Evolutionary conservation across 2,888 invertebrate genomes (phyloP).

Genomic region (Hybos culiciformis): DNA sequence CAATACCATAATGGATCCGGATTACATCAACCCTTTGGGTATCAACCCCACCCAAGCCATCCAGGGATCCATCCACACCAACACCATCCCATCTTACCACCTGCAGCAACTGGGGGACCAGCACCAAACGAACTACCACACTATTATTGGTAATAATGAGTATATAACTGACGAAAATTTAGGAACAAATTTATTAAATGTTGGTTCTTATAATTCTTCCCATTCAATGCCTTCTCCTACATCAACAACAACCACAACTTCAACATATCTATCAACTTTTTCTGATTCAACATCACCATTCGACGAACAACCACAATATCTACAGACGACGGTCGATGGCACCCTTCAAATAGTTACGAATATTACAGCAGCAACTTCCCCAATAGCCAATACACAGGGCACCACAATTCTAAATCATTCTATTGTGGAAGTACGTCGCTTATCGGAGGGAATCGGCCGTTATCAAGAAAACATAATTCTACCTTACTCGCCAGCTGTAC

Average conservation of each 20-base stretch:
- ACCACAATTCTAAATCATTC: conserved; percentile 3
- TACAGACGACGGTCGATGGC: conserved; percentile 16
- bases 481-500: conserved; percentile 18
- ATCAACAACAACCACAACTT: conserved; percentile 7
- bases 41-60: conserved; percentile 30
- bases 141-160: conserved; percentile 71
- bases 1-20: conserved; percentile 26
- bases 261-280: too few relatives aligned
- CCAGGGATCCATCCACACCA: conserved; percentile 26
- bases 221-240: not conserved
- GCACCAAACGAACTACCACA: conserved; percentile 54
- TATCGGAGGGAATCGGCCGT: conserved; percentile 18
- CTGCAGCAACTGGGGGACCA: conserved; percentile 44
- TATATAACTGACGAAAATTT: conserved; percentile 1
- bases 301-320: conserved; percentile 3
- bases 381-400: not conserved
- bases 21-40: conserved; percentile 35
- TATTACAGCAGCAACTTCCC: conserved; percentile 7
- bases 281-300: conserved; percentile 4
- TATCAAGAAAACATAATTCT: conserved; percentile 15
- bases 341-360: conserved; percentile 3
- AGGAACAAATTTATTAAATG: conserved; percentile 36
- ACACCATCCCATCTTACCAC: conserved; percentile 35
- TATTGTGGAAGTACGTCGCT: conserved; percentile 16
- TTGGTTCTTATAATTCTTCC: not conserved